Evolutionary conservation across 2,888 invertebrate species (phyloP).

Genomic region (Mimumesa dahlbomi): DNA sequence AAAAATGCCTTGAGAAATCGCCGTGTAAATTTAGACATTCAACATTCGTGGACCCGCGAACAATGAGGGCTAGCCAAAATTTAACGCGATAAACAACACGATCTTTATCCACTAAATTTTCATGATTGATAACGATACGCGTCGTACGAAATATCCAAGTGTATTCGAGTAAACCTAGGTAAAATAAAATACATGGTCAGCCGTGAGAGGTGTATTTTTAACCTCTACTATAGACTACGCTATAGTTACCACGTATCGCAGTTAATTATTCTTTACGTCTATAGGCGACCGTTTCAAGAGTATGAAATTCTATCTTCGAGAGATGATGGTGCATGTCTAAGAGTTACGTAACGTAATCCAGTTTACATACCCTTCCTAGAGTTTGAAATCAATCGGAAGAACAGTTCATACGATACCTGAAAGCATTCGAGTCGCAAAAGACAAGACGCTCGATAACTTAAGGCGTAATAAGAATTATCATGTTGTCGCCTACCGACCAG

Average conservation of each 20-base stretch:
- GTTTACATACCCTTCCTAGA: background rate
- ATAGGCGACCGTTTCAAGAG: background rate
- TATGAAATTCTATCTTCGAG: slow-evolving; percentile 17
- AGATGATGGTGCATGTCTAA: slow-evolving; percentile 16
- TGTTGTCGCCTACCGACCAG: too few relatives aligned
- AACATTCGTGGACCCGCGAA: slow-evolving; percentile 16
- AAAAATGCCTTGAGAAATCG: background rate
- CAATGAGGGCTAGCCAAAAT: slow-evolving; percentile 33
- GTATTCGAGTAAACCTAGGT: too few relatives aligned
- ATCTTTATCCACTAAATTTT: background rate
- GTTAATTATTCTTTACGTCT: slow-evolving; percentile 2
- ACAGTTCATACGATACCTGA: background rate
- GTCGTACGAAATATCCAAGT: too few relatives aligned
- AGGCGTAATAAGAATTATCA: too few relatives aligned
- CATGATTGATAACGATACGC: too few relatives aligned
- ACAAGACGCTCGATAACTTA: too few relatives aligned
- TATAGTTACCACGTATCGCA: too few relatives aligned
- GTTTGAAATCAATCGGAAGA: background rate
- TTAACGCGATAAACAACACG: slow-evolving; percentile 2
- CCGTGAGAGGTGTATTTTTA: slow-evolving; percentile 26
- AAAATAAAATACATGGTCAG: too few relatives aligned
- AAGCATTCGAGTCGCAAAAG: background rate
- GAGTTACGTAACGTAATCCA: slow-evolving; percentile 42
- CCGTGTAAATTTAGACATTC: background rate
- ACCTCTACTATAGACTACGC: too few relatives aligned